Evolutionary conservation across 2,888 invertebrate species (phyloP), one percentile per base, ranked within the genome.

Genomic region (Corythucha ciliata): DNA sequence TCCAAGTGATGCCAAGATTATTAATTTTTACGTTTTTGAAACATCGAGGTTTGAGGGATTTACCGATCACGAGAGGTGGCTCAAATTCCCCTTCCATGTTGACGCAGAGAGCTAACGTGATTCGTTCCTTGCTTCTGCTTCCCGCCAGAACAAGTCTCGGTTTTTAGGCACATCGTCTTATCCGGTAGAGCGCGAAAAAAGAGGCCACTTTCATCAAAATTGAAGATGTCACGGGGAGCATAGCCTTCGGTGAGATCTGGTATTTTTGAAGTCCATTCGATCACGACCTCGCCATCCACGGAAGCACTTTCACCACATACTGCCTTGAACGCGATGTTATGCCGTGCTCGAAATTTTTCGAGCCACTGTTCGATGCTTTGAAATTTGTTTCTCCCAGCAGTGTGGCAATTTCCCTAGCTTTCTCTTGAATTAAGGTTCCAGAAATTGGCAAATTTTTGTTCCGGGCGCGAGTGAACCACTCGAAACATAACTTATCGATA

Each of bases 161-260:
- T 51, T 59, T 60, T 63, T 6, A 62, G 39, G 24, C 59, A 62
- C 5, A 62, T 44, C n/a, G 60, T 64, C 61, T 64, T 64, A 36
- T 61, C 50, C 20, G 63, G 62, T 45, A 63, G 24, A n/a, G 47
- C 47, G n/a, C 47, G 34, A 6, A 14, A 37, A 36, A 47, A 37
- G 10, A 48, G n/a, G 3, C 48, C 39, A 18, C 37, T 48, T 27
- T 48, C 48, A 37, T 48, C 48, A 7, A 20, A 32, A 18, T 48
- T 48, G 21, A 24, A 40, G 37, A 47, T 47, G 32, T 45, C 32
- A 10, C 22, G 21, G 21, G 45, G 18, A 2, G 27, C 45, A 18
- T 16, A 45, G 14, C 37, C 37, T 21, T 36, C 26, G 2, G 24
- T n/a, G 14, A 47, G 20, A 12, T 40, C 45, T 2, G 16, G 26